Conservation (phyloP, 1,140 invertebrate genomes). For the Caerostris extrusa region DNA sequence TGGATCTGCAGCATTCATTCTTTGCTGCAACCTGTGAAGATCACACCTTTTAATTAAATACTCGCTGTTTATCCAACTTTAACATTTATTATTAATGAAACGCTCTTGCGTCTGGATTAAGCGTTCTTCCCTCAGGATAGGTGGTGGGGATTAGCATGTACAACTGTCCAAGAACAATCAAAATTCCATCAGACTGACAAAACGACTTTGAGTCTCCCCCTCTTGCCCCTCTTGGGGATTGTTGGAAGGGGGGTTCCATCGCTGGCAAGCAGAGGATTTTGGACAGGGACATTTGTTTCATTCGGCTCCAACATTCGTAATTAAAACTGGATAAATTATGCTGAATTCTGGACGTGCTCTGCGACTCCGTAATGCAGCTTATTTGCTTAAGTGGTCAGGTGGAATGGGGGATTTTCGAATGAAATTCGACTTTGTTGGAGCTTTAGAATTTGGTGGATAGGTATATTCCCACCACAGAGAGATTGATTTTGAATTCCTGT, state of each 20-base stretch:
- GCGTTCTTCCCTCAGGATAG: background rate
- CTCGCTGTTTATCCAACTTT: constrained; percentile 18
- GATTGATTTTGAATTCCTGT: constrained; percentile 11
- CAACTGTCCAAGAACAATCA: constrained; percentile 1
- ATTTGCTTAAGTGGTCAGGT: too few relatives aligned
- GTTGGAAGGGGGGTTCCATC: too few relatives aligned
- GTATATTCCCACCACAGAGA: background rate
- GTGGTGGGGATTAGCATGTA: background rate
- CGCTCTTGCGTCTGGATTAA: background rate
- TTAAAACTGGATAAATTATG: constrained; percentile 40
- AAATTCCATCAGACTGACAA: constrained; percentile 31
- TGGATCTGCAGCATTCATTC: background rate
- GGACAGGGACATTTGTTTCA: constrained; percentile 3
- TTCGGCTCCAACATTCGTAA: background rate
- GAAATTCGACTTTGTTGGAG: background rate
- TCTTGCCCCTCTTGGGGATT: background rate
- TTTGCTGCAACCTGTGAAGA: background rate
- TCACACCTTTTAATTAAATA: constrained; percentile 32
- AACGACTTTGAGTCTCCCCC: background rate
- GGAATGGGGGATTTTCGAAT: background rate
- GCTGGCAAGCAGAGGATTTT: background rate
- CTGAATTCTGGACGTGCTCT: background rate
- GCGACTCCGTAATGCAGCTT: background rate
- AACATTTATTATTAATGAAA: constrained; percentile 34
- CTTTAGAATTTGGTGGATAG: background rate